Percentiles rank a stretch among this genome's conserved stretches.
phyloP scores from a whole-genome alignment of 2,888 invertebrate species.

The Apamea crenata region DNA sequence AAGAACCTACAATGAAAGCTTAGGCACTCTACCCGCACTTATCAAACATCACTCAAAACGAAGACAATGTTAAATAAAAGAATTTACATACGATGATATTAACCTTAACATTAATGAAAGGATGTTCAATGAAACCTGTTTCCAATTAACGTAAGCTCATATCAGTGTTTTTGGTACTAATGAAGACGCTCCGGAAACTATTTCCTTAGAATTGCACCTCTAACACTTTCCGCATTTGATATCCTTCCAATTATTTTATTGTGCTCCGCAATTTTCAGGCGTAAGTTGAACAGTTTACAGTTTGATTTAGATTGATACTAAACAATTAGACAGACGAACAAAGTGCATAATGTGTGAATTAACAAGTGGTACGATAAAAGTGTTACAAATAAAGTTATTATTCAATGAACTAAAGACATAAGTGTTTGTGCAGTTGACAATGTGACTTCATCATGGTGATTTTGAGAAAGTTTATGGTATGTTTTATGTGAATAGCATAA shows the following conservation, averaged over 20 bases:
- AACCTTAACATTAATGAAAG: conserved; percentile 35
- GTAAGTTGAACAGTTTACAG: conserved; percentile 29
- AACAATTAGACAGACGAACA: conserved; percentile 1
- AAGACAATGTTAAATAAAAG: conserved; percentile 1
- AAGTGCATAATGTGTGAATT: conserved; percentile 63
- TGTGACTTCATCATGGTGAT: conserved; percentile 84
- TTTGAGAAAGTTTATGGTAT: conserved; percentile 83
- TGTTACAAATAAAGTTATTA: conserved; percentile 44
- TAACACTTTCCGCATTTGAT: conserved; percentile 29
- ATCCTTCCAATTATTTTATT: conserved; percentile 16
- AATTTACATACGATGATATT: conserved; percentile 34
- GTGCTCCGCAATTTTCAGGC: conserved; percentile 37
- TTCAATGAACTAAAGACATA: conserved; percentile 65
- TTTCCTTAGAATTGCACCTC: conserved; percentile 14
- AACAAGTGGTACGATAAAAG: conserved; percentile 47
- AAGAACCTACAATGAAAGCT: background rate
- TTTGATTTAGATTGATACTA: conserved; percentile 12
- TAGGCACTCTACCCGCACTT: conserved; percentile 23
- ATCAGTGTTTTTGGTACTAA: conserved; percentile 37
- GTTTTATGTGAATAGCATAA: conserved; percentile 61
- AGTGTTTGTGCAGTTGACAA: conserved; percentile 69
- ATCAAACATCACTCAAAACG: background rate
- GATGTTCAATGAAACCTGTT: conserved; percentile 53
- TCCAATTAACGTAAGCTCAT: conserved; percentile 12
- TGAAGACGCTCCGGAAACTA: conserved; percentile 19